phyloP scores from a whole-genome alignment of 2,113 vertebrate species.

The Corvus cornix region DNA sequence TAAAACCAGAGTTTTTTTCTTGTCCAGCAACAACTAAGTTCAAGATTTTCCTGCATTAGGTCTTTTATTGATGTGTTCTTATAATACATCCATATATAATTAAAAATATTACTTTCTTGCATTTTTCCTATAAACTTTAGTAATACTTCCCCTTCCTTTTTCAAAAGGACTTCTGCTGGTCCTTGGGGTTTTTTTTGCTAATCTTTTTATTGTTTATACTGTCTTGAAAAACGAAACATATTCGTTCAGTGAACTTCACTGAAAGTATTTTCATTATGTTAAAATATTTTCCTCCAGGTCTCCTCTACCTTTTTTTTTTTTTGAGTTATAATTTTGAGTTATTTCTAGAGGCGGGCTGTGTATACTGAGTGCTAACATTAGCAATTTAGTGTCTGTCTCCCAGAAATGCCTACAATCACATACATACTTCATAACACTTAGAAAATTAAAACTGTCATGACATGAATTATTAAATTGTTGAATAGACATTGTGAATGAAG shows the following conservation, averaged over 20 bases:
- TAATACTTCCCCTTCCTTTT: neutral
- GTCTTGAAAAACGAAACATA: neutral
- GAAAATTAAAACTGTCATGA: neutral
- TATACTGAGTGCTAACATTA: neutral
- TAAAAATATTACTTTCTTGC: neutral
- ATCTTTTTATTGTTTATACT: neutral
- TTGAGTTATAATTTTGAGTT: neutral
- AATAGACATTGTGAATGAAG: neutral
- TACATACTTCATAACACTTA: neutral
- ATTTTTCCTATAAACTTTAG: neutral
- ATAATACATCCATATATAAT: neutral
- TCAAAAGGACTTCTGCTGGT: neutral
- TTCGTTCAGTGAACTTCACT: accelerated
- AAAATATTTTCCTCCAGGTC: neutral
- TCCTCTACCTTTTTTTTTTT: neutral
- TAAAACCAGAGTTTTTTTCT: neutral
- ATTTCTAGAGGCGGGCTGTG: neutral
- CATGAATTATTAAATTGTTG: neutral
- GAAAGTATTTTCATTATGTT: neutral
- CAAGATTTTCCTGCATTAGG: neutral
- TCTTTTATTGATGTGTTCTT: neutral
- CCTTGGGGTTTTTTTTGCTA: accelerated
- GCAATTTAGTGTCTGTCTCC: neutral
- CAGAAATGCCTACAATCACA: neutral
- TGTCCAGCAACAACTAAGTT: neutral